Evolutionary conservation across 2,797 vertebrate genomes (phyloP).

Genomic region (Limnodromus scolopaceus): DNA sequence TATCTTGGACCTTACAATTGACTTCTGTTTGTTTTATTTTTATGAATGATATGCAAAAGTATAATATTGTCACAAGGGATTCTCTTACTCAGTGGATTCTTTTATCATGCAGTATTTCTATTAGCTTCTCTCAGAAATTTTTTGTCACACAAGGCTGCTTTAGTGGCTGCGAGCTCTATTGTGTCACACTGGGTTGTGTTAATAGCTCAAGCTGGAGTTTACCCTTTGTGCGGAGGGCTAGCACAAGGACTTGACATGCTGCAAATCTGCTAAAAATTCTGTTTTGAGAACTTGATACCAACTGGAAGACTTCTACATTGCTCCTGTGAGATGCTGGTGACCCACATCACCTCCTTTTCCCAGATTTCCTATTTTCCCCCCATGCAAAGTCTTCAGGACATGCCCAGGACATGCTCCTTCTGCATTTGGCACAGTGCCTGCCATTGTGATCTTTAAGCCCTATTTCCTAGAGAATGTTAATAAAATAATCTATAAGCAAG

Average conservation of each 20-base stretch:
- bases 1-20: conserved; percentile 51
- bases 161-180: background rate
- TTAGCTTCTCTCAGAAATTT: background rate
- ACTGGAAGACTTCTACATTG: background rate
- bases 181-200: background rate
- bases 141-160: conserved; percentile 24
- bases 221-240: background rate
- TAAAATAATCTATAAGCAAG: background rate
- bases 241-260: background rate
- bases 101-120: conserved; percentile 9
- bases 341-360: background rate
- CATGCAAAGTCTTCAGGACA: background rate
- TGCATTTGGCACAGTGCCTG: background rate
- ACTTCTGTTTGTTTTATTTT: conserved; percentile 70
- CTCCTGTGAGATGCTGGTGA: background rate
- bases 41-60: conserved; percentile 65
- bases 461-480: background rate
- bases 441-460: background rate
- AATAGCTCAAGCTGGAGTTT: background rate
- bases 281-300: background rate
- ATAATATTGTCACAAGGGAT: conserved; percentile 60
- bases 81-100: conserved; percentile 16
- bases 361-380: accelerated
- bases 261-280: background rate
- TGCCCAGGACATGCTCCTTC: background rate